Percentiles rank a stretch among this genome's conserved stretches.
Conservation (phyloP, 30 jellyfish, hydroid and myxozoan genomes). For the Aurelia coerulea region DNA sequence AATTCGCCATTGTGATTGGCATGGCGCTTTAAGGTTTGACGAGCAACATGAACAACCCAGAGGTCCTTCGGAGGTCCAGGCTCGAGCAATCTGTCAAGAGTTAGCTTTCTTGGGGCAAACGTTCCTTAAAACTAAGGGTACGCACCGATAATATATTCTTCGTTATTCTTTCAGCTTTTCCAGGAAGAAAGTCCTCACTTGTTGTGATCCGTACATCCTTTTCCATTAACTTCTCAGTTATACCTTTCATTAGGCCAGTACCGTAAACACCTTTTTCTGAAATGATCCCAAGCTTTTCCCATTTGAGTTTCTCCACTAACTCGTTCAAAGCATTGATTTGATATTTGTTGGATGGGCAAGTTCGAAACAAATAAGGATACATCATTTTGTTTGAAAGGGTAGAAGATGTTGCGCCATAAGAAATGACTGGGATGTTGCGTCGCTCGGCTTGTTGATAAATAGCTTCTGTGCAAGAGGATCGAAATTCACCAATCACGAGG, state of each 20-base stretch:
- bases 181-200: constrained; percentile 52
- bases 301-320: constrained; percentile 70
- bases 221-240: constrained; percentile 24
- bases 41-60: too few relatives aligned
- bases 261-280: constrained; percentile 82
- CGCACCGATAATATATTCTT: constrained; percentile 33
- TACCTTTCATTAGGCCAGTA: constrained; percentile 49
- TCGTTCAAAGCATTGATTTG: constrained; percentile 80
- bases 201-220: constrained; percentile 48
- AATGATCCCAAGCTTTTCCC: constrained; percentile 93
- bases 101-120: too few relatives aligned
- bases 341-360: constrained; percentile 73
- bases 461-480: constrained; percentile 82
- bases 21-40: too few relatives aligned
- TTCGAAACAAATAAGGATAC: constrained; percentile 87
- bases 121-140: too few relatives aligned
- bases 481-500: constrained; percentile 81
- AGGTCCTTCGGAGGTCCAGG: too few relatives aligned
- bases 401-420: constrained; percentile 88
- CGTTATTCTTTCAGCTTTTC: constrained; percentile 54
- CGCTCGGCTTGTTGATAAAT: constrained; percentile 35
- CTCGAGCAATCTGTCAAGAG: too few relatives aligned
- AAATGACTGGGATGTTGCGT: constrained; percentile 73
- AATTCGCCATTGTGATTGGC: too few relatives aligned
- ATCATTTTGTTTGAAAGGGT: constrained; percentile 68